These are phyloP conservation scores for Tortricodes alternella DNA, from an alignment of 2,888 invertebrate genomes.

Conservation along the genomic window DNA sequence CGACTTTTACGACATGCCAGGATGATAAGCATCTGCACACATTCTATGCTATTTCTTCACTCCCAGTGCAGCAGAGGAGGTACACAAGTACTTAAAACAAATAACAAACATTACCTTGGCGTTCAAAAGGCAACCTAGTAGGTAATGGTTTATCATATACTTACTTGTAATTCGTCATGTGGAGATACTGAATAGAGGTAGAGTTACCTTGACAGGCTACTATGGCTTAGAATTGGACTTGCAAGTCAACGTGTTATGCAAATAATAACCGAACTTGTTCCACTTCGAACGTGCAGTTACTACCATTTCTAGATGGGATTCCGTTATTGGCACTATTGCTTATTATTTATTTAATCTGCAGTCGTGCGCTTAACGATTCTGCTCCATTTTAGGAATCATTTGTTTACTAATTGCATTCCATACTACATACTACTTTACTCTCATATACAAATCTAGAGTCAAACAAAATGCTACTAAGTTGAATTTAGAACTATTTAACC, in stretches of 20 bases:
- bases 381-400: constrained; percentile 1
- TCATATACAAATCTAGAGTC: too few relatives aligned
- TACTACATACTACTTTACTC: too few relatives aligned
- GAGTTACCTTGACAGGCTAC: background rate
- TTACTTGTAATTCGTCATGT: too few relatives aligned
- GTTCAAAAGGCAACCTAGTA: too few relatives aligned
- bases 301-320: constrained; percentile 14
- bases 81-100: too few relatives aligned
- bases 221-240: background rate
- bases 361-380: background rate
- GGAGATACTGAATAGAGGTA: too few relatives aligned
- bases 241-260: constrained; percentile 27
- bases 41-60: too few relatives aligned
- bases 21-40: too few relatives aligned
- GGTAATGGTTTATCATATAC: too few relatives aligned
- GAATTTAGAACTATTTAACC: background rate
- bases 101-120: background rate
- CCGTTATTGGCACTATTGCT: constrained; percentile 22
- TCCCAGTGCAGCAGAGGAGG: too few relatives aligned
- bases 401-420: constrained; percentile 1
- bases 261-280: constrained; percentile 25
- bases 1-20: too few relatives aligned
- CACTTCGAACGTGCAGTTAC: constrained; percentile 16
- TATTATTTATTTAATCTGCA: constrained; percentile 8
- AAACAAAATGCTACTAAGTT: too few relatives aligned